Conservation (phyloP, 2,888 invertebrate genomes). For the Pterostichus madidus region DNA sequence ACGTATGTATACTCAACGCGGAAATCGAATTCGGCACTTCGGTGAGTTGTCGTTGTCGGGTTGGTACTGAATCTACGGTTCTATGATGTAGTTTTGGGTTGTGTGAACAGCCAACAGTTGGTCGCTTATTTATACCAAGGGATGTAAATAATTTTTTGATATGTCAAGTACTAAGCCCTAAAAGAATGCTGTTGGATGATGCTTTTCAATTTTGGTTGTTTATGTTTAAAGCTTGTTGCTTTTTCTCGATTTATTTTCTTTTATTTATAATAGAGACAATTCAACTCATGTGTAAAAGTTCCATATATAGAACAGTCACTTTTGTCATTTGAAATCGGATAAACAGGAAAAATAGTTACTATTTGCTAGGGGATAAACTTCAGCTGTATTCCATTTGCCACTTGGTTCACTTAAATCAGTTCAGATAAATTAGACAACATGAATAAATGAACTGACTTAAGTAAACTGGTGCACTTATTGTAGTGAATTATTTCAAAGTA, state of each 20-base stretch:
- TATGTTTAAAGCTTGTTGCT: conserved; percentile 23
- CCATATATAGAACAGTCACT: too few species aligned
- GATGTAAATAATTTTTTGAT: conserved; percentile 47
- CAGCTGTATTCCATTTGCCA: too few species aligned
- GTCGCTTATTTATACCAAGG: conserved; percentile 37
- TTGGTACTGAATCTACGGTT: neutral
- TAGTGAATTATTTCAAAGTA: too few species aligned
- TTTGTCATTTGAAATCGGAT: too few species aligned
- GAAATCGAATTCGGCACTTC: conserved; percentile 46
- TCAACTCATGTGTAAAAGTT: too few species aligned
- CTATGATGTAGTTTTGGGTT: conserved; percentile 6
- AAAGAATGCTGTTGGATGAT: conserved; percentile 16
- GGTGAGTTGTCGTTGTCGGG: conserved; percentile 10
- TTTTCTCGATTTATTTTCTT: neutral
- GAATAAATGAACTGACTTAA: too few species aligned
- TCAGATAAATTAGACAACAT: too few species aligned
- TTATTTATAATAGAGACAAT: neutral
- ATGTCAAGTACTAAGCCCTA: conserved; percentile 22
- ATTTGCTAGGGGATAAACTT: too few species aligned
- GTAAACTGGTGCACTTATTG: too few species aligned
- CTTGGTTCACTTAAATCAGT: too few species aligned
- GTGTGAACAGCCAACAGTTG: conserved; percentile 28
- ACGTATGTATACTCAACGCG: conserved; percentile 24
- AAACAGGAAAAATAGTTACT: too few species aligned
- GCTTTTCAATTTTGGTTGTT: conserved; percentile 39